phyloP scores from a whole-genome alignment of 2,113 vertebrate genomes.

The Mesoclemmys tuberculata region DNA sequence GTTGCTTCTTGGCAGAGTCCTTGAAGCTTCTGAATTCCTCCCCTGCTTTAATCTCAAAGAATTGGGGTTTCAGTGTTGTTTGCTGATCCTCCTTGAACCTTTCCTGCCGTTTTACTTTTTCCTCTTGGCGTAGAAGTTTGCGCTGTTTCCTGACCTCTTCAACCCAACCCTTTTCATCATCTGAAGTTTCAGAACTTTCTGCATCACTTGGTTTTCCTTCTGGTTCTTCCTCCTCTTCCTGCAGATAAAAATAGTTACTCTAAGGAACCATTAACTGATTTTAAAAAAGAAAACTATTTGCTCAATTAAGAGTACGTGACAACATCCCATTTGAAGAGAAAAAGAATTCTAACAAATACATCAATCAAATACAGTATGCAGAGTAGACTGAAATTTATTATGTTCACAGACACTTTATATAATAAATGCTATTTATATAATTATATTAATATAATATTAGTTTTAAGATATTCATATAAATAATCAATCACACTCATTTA shows the following conservation, averaged over 20 bases:
- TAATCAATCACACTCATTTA: not conserved
- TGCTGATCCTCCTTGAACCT: constrained; percentile 85
- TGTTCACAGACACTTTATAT: not conserved
- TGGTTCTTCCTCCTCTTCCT: constrained; percentile 90
- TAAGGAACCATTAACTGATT: constrained; percentile 9
- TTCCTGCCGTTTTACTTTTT: constrained; percentile 82
- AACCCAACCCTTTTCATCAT: constrained; percentile 97
- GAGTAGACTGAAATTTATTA: not conserved
- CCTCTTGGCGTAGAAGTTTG: constrained; percentile 86
- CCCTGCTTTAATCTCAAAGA: constrained; percentile 96
- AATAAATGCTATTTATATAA: not conserved
- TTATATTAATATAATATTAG: not conserved
- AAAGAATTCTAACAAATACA: not conserved
- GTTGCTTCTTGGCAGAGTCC: constrained; percentile 89
- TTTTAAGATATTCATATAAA: not conserved
- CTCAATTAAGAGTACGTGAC: constrained; percentile 15
- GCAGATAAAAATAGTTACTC: constrained; percentile 71
- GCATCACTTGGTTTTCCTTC: constrained; percentile 96
- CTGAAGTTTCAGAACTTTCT: constrained; percentile 92
- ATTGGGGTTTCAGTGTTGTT: constrained; percentile 89
- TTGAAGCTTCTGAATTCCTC: constrained; percentile 96
- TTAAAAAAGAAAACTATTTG: not conserved
- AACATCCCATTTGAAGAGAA: not conserved
- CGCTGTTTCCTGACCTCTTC: constrained; percentile 97
- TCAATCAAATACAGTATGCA: not conserved